These are phyloP conservation scores for Drosophila parabipectinata DNA, from an alignment of 1,140 invertebrate genomes.

Conservation along the genomic window DNA sequence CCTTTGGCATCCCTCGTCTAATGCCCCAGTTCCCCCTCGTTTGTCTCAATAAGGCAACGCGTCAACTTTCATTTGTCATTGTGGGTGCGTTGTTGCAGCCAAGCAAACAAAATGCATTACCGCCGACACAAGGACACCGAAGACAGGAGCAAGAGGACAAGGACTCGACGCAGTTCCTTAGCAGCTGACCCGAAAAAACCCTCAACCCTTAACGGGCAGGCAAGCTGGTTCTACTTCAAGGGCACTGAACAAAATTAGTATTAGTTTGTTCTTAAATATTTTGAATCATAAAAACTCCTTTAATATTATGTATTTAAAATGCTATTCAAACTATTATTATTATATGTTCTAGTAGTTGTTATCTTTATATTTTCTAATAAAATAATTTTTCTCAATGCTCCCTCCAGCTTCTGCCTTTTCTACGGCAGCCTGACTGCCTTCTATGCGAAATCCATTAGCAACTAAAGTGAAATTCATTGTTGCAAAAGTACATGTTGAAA, in stretches of 20 bases:
- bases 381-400: neutral
- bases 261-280: neutral
- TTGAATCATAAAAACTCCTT: neutral
- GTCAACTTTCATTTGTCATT: conserved; percentile 80
- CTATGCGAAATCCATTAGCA: conserved; percentile 78
- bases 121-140: conserved; percentile 34
- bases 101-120: conserved; percentile 81
- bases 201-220: conserved; percentile 32
- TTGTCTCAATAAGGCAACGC: conserved; percentile 69
- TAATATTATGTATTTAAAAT: neutral
- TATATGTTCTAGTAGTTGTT: neutral
- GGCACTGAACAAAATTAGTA: neutral
- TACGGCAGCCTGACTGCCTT: conserved; percentile 57
- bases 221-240: conserved; percentile 16
- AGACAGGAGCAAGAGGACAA: conserved; percentile 34
- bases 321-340: neutral
- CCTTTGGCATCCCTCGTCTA: conserved; percentile 1
- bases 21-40: conserved; percentile 23
- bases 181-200: conserved; percentile 47
- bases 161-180: conserved; percentile 48
- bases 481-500: conserved; percentile 82
- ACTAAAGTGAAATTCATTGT: conserved; percentile 83
- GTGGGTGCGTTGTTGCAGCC: conserved; percentile 45
- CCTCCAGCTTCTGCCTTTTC: neutral
- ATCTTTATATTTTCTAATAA: neutral